Base-by-base conservation (phyloP, 2,113 vertebrate genomes). In the Pachypanchax playfairii region DNA sequence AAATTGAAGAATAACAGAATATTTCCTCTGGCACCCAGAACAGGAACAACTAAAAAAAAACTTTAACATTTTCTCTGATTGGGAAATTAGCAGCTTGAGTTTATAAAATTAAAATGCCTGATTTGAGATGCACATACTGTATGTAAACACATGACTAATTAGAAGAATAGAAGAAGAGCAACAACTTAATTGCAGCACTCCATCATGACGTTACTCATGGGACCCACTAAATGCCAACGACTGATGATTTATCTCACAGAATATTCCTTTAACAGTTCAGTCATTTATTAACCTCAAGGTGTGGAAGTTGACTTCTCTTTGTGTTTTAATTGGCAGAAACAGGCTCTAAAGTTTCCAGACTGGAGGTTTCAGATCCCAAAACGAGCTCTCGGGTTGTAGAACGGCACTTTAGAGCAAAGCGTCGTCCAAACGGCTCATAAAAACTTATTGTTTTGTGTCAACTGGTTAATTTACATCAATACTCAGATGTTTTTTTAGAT, bases 371-470 rank as follows among this genome's bases (percentile, higher is more conserved):
- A 5, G 20, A 6, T 55, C 66, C 65, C 51, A 22, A 9, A 44
- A 46, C 1, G 12, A 60, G 41, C 2, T 4, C 53, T 60, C 48
- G 57, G 4, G 35, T 60, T 41, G 59, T 55, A 22, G 46, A 66
- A 64, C 33, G 38, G 36, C 70, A 54, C 78, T 73, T 61, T 22
- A 25, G 64, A 46, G 73, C 41, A 0, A 14, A 25, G 24, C 39
- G 21, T 42, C 10, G 0, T 11, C 50, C 60, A 39, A 65, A 69
- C 21, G 35, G 41, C 70, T 59, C 65, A 15, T 68, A 48, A 49
- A 49, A 75, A 71, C 62, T 61, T 72, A 68, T 61, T 71, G 63
- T 65, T 64, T 52, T 12, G 67, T 75, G 66, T 65, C 63, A 43
- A 49, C 52, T 51, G n/a, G 67, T 59, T 53, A n/a, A 70, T 67